Conservation (phyloP, 2,797 vertebrate genomes). For the Danio albolineatus region DNA sequence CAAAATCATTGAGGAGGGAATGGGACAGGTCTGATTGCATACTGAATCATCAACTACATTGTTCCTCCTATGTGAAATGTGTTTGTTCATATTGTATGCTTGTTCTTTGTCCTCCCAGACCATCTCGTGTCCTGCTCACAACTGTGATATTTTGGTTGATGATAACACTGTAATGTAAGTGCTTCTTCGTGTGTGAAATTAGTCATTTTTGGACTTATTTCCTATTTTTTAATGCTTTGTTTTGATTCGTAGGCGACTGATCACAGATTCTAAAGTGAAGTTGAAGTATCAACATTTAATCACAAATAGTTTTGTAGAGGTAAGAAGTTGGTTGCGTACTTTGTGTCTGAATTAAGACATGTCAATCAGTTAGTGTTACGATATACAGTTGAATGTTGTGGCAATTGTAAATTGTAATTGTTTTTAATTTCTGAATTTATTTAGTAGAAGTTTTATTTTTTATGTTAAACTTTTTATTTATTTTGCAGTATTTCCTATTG, state of each 20-base stretch:
- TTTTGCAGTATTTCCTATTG: too few relatives aligned
- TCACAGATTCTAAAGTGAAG: constrained; percentile 99
- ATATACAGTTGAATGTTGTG: too few relatives aligned
- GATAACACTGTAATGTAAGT: constrained; percentile 99
- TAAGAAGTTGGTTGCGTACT: constrained; percentile 74
- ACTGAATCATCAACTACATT: background rate
- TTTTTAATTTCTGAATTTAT: too few relatives aligned
- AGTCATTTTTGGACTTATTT: background rate
- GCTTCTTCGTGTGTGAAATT: background rate
- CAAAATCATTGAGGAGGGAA: constrained; percentile 99
- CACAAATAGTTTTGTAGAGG: constrained; percentile 99
- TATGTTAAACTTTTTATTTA: too few relatives aligned
- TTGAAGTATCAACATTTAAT: constrained; percentile 99
- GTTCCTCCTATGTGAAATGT: background rate
- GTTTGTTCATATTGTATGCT: background rate
- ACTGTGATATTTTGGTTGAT: constrained; percentile 99
- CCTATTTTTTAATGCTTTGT: background rate
- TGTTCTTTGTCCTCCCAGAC: constrained; percentile 79
- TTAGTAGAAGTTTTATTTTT: too few relatives aligned
- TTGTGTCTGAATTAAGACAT: background rate
- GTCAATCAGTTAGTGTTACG: too few relatives aligned
- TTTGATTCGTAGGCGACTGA: constrained; percentile 87
- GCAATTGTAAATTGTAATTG: too few relatives aligned
- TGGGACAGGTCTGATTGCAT: constrained; percentile 91
- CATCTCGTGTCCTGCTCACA: constrained; percentile 99